Percentiles rank a stretch among this genome's conserved stretches.
Conservation (phyloP, 2,888 invertebrate genomes). For the Camponotus fellah region DNA sequence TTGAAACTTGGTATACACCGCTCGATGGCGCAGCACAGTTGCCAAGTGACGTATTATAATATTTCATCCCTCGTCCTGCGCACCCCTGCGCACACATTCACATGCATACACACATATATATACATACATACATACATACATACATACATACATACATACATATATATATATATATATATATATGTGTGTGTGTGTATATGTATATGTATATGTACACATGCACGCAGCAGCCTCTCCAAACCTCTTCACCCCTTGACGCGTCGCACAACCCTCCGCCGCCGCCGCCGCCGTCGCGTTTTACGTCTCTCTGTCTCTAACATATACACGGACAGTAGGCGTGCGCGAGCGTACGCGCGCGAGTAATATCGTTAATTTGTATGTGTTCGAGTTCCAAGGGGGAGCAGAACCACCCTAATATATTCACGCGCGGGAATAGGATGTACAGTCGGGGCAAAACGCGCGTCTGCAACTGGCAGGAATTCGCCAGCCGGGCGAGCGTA, state of each 20-base stretch:
- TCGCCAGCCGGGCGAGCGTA: constrained; percentile 39
- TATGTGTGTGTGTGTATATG: too few relatives aligned
- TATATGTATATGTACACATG: background rate
- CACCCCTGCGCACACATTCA: constrained; percentile 57
- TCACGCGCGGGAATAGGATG: constrained; percentile 79
- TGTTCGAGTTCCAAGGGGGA: constrained; percentile 83
- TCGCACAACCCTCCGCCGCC: constrained; percentile 53
- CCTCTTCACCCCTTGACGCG: constrained; percentile 75
- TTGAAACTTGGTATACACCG: constrained; percentile 80
- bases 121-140: background rate
- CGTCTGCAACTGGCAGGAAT: constrained; percentile 67
- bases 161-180: too few relatives aligned
- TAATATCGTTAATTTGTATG: constrained; percentile 85
- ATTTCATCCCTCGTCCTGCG: constrained; percentile 81
- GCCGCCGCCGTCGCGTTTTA: constrained; percentile 71
- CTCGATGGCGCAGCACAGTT: constrained; percentile 84
- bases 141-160: constrained; percentile 55
- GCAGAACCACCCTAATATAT: constrained; percentile 83
- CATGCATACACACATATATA: constrained; percentile 61
- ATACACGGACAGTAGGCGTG: constrained; percentile 70
- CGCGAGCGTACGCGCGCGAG: constrained; percentile 76
- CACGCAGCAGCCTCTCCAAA: constrained; percentile 44
- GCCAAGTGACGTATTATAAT: constrained; percentile 85
- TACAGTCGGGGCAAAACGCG: constrained; percentile 78
- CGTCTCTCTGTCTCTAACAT: constrained; percentile 74